phyloP scores from a whole-genome alignment of 2,888 invertebrate genomes.

The Drosophila merina region DNA sequence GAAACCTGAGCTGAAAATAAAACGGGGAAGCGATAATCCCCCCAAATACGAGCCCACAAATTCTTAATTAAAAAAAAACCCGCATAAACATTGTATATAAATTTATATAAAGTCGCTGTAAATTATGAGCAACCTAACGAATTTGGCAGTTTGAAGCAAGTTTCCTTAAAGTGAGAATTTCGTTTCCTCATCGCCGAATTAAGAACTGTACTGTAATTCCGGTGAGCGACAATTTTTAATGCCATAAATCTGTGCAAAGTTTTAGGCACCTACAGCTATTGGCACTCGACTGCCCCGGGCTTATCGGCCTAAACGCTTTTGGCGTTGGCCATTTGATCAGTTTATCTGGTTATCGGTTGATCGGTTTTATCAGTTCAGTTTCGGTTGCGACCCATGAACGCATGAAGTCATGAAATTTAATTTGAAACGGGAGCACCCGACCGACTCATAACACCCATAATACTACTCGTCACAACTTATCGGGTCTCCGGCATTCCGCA shows the following conservation, averaged over 20 bases:
- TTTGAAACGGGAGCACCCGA: conserved; percentile 35
- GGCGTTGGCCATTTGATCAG: conserved; percentile 27
- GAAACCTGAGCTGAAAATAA: conserved; percentile 62
- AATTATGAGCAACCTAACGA: conserved; percentile 35
- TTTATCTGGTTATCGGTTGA: conserved; percentile 31
- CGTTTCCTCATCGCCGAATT: conserved; percentile 62
- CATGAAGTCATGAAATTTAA: conserved; percentile 42
- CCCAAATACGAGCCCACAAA: conserved; percentile 41
- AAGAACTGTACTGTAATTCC: conserved; percentile 41
- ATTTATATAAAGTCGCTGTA: not conserved
- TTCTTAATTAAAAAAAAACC: conserved; percentile 11
- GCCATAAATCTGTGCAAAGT: conserved; percentile 60
- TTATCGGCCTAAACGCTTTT: conserved; percentile 46
- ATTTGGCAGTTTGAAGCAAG: conserved; percentile 66
- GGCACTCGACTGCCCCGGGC: conserved; percentile 58
- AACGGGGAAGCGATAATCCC: conserved; percentile 57
- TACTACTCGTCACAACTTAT: conserved; percentile 29
- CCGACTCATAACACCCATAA: conserved; percentile 12
- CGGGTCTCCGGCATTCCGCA: not conserved
- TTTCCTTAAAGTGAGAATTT: conserved; percentile 49
- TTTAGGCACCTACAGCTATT: conserved; percentile 58
- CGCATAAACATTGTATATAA: not conserved
- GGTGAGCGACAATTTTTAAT: conserved; percentile 8
- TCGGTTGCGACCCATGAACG: not conserved
- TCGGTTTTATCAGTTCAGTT: conserved; percentile 20